Conservation (phyloP, 2,113 vertebrate genomes). For the Noctilio leporinus region DNA sequence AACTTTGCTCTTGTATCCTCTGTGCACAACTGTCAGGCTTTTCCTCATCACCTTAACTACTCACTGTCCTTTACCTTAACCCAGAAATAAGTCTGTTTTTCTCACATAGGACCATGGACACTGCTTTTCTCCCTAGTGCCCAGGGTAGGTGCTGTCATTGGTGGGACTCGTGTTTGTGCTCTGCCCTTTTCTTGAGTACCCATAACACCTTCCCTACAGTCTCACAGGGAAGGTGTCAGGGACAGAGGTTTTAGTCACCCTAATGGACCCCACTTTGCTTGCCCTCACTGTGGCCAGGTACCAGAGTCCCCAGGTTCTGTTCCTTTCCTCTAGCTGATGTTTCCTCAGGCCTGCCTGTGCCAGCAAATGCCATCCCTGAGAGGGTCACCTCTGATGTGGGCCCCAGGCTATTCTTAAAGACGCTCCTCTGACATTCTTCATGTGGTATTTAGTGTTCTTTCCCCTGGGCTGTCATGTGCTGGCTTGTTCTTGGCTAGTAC, state of each 20-base stretch:
- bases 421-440: not conserved
- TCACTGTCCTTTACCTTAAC: not conserved
- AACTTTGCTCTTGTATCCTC: constrained; percentile 38
- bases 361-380: not conserved
- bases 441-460: not conserved
- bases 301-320: not conserved
- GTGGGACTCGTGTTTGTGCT: too few relatives aligned
- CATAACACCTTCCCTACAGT: not conserved
- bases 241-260: not conserved
- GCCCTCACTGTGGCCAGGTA: not conserved
- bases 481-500: not conserved
- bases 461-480: not conserved
- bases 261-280: not conserved
- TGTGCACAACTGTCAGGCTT: not conserved
- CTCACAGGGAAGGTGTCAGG: not conserved
- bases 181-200: not conserved
- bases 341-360: not conserved
- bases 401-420: not conserved
- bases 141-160: not conserved
- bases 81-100: not conserved
- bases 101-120: not conserved
- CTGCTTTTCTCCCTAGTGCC: not conserved
- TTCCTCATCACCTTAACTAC: not conserved
- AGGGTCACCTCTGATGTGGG: not conserved
- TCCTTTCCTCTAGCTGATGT: not conserved